Evolutionary conservation across 2,113 vertebrate genomes (phyloP), one percentile per base, ranked within the genome.

Genomic region (Chamaea fasciata): DNA sequence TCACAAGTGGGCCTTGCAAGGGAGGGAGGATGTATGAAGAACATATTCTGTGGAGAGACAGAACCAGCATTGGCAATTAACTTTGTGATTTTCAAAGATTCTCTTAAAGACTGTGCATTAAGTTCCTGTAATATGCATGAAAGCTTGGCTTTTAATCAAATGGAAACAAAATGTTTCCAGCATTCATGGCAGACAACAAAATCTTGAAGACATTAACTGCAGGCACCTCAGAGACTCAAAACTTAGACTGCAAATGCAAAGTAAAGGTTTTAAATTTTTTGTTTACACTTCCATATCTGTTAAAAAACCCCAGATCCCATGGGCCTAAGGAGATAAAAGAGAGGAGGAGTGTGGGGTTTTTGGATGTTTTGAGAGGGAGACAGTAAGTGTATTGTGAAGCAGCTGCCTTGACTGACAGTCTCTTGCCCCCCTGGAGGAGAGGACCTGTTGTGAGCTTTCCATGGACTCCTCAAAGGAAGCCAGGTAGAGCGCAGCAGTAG

Each of bases 311-410:
- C 10, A 41, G 26, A 33, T 5, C 14, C 62, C 7, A 13, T 76
- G 30, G 23, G 5, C 4, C 16, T 39, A 41, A 67, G 19, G 33
- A 84, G 56, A 68, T 57, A 74, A 74, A 87, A 93, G 56, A 55
- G 26, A 68, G 21, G 21, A 69, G 15, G 30, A 50, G 1, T 10
- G 16, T 19, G 23, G n/a, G 3, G 2, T 0, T 15, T 60, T 28
- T 8, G 8, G 10, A 8, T 62, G 13, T 73, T 86, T 80, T 64
- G 22, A 52, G 83, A 90, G n/a, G 7, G 13, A 73, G 21, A 17
- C 27, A 62, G 23, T 17, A 60, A 42, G 10, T 3, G 0, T 21
- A 12, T 30, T 33, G 5, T 9, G 37, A 57, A 79, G 49, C 70
- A 80, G 57, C 30, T 88, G 67, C 33, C 10, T 62, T 73, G 86